Evolutionary conservation across 2,888 invertebrate genomes (phyloP).

Genomic region (Andrena bucephala): DNA sequence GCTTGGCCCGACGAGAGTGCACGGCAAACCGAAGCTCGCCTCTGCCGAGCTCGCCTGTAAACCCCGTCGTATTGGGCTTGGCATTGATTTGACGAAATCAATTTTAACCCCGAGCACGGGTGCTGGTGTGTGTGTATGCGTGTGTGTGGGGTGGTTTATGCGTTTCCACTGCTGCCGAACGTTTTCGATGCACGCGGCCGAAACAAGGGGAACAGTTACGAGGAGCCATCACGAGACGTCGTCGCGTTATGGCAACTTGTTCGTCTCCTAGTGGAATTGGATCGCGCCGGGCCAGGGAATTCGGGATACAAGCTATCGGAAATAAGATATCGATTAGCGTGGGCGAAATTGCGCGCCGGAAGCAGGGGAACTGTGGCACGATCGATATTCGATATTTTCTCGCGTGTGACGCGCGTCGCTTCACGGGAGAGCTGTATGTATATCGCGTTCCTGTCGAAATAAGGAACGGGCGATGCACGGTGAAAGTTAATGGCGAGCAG

Average conservation of each 20-base stretch:
- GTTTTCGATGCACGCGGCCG: slow-evolving; percentile 32
- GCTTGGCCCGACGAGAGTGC: slow-evolving; percentile 15
- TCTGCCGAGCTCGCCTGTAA: slow-evolving; percentile 23
- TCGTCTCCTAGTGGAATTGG: slow-evolving; percentile 26
- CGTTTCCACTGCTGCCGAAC: slow-evolving; percentile 41
- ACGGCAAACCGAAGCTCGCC: not conserved
- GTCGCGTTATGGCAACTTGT: slow-evolving; percentile 17
- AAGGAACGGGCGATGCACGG: not conserved
- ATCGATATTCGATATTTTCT: slow-evolving; percentile 43
- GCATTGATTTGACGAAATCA: slow-evolving; percentile 67
- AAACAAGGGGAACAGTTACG: slow-evolving; percentile 32
- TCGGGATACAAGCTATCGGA: slow-evolving; percentile 20
- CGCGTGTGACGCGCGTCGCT: not conserved
- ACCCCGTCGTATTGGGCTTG: slow-evolving; percentile 12
- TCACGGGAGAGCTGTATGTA: not conserved
- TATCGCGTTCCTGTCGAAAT: not conserved
- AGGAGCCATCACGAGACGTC: slow-evolving; percentile 36
- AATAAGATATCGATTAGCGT: slow-evolving; percentile 56
- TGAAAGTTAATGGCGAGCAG: not conserved
- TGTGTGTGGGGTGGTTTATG: slow-evolving; percentile 38
- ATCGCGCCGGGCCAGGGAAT: slow-evolving; percentile 30
- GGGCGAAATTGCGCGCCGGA: slow-evolving; percentile 21
- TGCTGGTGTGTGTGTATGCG: no score
- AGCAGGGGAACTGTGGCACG: slow-evolving; percentile 13
- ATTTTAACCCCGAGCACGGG: slow-evolving; percentile 42